phyloP scores from a whole-genome alignment of 2,888 invertebrate species.

The Stegana nigrithorax region DNA sequence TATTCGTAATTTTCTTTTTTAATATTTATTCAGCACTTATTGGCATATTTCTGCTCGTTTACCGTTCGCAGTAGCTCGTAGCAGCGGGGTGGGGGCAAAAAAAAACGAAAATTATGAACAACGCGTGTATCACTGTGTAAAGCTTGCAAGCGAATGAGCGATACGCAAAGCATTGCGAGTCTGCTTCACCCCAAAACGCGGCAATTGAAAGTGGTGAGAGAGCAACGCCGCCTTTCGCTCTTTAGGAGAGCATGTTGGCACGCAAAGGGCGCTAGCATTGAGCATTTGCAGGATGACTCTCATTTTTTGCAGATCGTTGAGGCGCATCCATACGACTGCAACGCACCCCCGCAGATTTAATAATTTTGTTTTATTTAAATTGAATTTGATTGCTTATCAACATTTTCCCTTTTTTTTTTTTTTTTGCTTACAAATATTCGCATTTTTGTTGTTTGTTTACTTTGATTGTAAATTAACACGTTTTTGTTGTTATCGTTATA shows the following conservation, averaged over 20 bases:
- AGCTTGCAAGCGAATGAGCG: constrained; percentile 57
- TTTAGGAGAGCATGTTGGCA: too few species aligned
- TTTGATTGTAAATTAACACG: neutral
- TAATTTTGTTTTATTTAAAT: neutral
- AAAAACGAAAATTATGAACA: neutral
- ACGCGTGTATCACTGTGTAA: constrained; percentile 62
- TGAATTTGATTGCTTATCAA: neutral
- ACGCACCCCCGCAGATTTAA: neutral
- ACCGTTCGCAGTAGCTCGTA: neutral
- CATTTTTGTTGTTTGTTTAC: neutral
- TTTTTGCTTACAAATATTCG: neutral
- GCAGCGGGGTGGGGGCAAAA: neutral
- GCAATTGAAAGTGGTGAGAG: neutral
- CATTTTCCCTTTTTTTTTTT: neutral
- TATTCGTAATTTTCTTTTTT: constrained; percentile 31
- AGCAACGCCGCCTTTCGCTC: neutral
- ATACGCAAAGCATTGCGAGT: neutral
- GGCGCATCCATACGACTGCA: too few species aligned
- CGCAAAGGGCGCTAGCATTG: too few species aligned
- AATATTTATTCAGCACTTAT: constrained; percentile 14
- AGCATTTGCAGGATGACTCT: too few species aligned
- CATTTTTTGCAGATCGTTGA: neutral
- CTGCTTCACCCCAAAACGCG: neutral
- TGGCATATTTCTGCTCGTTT: constrained; percentile 18
- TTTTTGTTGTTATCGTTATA: too few species aligned